phyloP scores from a whole-genome alignment of 1,140 invertebrate species.

The Melitaea cinxia region DNA sequence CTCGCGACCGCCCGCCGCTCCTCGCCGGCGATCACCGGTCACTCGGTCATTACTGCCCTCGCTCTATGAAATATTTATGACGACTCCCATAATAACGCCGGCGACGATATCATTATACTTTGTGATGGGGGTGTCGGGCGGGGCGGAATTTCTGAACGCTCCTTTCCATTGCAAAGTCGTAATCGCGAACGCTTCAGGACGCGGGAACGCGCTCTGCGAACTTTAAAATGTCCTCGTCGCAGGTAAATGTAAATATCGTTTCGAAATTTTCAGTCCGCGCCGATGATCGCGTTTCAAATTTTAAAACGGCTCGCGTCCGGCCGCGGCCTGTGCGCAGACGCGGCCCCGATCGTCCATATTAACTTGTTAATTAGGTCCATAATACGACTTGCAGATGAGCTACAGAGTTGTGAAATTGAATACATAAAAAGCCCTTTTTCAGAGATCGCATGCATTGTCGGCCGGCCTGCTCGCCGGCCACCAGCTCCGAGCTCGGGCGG shows the following conservation, averaged over 20 bases:
- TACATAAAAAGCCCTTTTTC: conserved; percentile 82
- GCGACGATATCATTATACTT: conserved; percentile 83
- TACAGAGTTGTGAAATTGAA: conserved; percentile 83
- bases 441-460: conserved; percentile 82
- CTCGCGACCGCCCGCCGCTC: conserved; percentile 42
- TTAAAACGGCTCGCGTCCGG: conserved; percentile 27
- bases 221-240: conserved; percentile 57
- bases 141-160: conserved; percentile 82
- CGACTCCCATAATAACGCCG: conserved; percentile 81
- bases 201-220: conserved; percentile 46
- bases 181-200: conserved; percentile 58
- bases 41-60: conserved; percentile 78
- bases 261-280: conserved; percentile 31
- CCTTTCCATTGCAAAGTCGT: conserved; percentile 82
- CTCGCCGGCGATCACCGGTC: conserved; percentile 58
- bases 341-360: conserved; percentile 86
- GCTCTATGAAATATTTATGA: conserved; percentile 81
- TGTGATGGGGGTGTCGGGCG: conserved; percentile 79
- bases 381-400: conserved; percentile 95
- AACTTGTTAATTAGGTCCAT: conserved; percentile 95
- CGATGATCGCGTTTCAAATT: conserved; percentile 36
- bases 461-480: conserved; percentile 68
- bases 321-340: conserved; percentile 65
- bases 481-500: conserved; percentile 80
- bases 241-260: conserved; percentile 56